Conservation (phyloP, 2,113 vertebrate genomes). For the Ceyx cyanopectus region DNA sequence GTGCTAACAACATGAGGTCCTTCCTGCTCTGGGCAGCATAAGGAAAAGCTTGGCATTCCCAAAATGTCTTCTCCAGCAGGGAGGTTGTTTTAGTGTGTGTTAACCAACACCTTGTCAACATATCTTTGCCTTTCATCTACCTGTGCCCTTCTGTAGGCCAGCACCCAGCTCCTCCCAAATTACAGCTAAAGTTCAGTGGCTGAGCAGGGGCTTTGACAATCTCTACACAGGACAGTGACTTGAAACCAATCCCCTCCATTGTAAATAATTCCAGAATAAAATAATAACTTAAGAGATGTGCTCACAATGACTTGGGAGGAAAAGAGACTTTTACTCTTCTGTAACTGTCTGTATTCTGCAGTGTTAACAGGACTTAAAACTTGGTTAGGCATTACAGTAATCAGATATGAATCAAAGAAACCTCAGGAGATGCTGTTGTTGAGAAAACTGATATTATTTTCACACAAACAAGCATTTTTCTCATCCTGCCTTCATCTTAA, state of each 20-base stretch:
- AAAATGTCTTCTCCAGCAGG: background rate
- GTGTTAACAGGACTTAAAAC: constrained; percentile 6
- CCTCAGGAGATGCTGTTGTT: constrained; percentile 29
- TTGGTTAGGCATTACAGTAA: constrained; percentile 41
- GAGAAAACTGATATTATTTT: constrained; percentile 48
- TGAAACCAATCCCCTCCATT: background rate
- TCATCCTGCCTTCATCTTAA: constrained; percentile 21
- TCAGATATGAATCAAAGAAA: constrained; percentile 44
- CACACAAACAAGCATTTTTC: constrained; percentile 46
- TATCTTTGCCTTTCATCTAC: background rate
- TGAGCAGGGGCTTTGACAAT: background rate
- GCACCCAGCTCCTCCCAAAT: background rate
- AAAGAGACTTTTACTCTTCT: background rate
- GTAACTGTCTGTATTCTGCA: background rate
- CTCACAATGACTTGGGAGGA: background rate
- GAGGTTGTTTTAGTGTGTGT: background rate
- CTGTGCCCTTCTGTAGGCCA: background rate
- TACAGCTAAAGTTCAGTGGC: background rate
- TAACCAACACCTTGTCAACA: background rate
- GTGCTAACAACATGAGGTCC: background rate
- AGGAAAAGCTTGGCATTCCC: background rate
- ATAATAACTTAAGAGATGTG: background rate
- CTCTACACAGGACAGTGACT: background rate
- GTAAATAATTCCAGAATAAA: background rate
- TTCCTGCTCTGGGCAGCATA: background rate